Evolutionary conservation across 2,797 vertebrate genomes (phyloP).

Genomic region (Mus spretus): DNA sequence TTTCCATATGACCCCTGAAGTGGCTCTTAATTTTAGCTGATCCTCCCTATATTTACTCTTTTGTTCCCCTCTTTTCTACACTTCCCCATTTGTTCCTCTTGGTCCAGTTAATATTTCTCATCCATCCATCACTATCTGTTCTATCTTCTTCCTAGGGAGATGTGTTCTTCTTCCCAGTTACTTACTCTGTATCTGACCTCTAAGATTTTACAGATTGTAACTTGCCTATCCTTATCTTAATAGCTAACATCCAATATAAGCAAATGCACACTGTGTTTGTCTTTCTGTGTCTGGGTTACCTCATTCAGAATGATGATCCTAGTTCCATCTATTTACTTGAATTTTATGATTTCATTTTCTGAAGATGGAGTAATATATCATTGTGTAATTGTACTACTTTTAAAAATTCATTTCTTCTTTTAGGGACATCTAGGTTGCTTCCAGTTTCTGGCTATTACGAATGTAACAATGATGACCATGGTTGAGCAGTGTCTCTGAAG

Average conservation of each 20-base stretch:
- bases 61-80: background rate
- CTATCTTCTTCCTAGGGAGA: background rate
- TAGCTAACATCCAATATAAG: background rate
- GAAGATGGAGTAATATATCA: background rate
- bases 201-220: background rate
- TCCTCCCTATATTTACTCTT: background rate
- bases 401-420: background rate
- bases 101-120: background rate
- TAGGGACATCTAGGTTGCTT: too few relatives aligned
- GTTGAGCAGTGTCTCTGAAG: background rate
- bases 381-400: background rate
- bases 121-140: background rate
- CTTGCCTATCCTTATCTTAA: background rate
- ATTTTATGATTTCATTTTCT: background rate
- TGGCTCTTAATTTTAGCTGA: background rate
- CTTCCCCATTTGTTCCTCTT: background rate
- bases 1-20: background rate
- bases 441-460: background rate
- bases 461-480: background rate
- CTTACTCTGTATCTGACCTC: background rate
- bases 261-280: background rate
- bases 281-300: background rate
- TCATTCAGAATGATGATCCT: background rate
- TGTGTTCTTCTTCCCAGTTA: too few relatives aligned
- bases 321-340: background rate